Evolutionary conservation across 2,888 invertebrate genomes (phyloP).

Genomic region (Sphaerophoria rueppellii): DNA sequence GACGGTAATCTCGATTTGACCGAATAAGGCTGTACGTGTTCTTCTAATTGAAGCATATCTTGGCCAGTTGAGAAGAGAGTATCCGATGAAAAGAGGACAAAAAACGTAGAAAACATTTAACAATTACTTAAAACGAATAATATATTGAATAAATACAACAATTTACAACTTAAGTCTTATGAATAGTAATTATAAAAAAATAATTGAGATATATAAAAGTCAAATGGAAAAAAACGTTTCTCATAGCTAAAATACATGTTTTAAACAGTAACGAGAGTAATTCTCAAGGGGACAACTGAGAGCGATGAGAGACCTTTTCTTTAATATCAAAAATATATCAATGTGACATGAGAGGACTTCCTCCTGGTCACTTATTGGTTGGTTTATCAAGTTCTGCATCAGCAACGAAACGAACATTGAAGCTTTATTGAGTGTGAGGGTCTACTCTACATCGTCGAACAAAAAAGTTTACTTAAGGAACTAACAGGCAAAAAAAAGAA

Average conservation of each 20-base stretch:
- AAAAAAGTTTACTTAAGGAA: conserved; percentile 44
- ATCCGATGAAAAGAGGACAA: conserved; percentile 27
- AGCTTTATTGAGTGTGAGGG: conserved; percentile 12
- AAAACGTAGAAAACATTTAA: conserved; percentile 54
- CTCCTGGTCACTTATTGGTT: conserved; percentile 14
- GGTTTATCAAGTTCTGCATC: conserved; percentile 5
- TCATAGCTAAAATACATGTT: conserved; percentile 27
- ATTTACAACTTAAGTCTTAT: conserved; percentile 68
- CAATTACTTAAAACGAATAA: conserved; percentile 56
- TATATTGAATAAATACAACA: conserved; percentile 71
- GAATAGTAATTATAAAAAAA: conserved; percentile 34
- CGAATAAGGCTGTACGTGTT: too few relatives aligned
- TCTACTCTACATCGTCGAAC: conserved; percentile 8
- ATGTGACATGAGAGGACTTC: conserved; percentile 31
- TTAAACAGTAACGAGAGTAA: conserved; percentile 61
- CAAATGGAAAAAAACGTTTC: conserved; percentile 24
- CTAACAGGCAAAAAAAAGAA: conserved; percentile 45
- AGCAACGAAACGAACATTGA: conserved; percentile 42
- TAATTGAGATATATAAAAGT: conserved; percentile 66
- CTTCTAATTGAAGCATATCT: conserved; percentile 14
- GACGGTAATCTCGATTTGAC: too few relatives aligned
- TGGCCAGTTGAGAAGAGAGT: conserved; percentile 57
- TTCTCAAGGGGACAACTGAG: conserved; percentile 35
- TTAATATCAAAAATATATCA: conserved; percentile 70
- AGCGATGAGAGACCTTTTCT: background rate